phyloP scores from a whole-genome alignment of 2,888 invertebrate genomes.

The Tortrix viridana region DNA sequence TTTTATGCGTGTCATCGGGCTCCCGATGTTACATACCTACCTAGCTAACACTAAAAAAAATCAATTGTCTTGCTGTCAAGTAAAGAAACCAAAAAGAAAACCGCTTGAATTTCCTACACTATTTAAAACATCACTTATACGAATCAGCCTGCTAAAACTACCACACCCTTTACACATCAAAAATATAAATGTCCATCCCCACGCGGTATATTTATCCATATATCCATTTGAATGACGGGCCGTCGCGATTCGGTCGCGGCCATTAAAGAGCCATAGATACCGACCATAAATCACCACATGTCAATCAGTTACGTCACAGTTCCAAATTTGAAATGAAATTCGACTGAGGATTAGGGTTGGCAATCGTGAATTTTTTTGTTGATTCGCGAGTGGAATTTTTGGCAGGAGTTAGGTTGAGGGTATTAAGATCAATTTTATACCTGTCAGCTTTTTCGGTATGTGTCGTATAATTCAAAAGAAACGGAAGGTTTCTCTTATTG shows the following conservation, averaged over 20 bases:
- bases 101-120: too few relatives aligned
- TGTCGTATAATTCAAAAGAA: too few relatives aligned
- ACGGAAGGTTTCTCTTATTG: too few relatives aligned
- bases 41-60: too few relatives aligned
- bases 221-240: constrained; percentile 38
- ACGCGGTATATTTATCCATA: constrained; percentile 17
- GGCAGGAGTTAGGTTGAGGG: not conserved
- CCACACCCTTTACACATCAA: not conserved
- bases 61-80: too few relatives aligned
- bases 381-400: not conserved
- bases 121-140: not conserved
- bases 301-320: constrained; percentile 30
- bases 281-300: constrained; percentile 43
- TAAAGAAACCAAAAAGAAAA: too few relatives aligned
- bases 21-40: too few relatives aligned
- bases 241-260: constrained; percentile 27
- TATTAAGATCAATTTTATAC: not conserved
- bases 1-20: too few relatives aligned
- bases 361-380: not conserved
- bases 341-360: constrained; percentile 6
- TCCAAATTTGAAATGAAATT: constrained; percentile 26
- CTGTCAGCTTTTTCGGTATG: too few relatives aligned
- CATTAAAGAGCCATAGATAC: constrained; percentile 42
- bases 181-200: not conserved
- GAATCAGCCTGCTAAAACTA: not conserved